These are phyloP conservation scores for Leucozona laternaria DNA, from an alignment of 2,888 invertebrate species.

Conservation along the genomic window DNA sequence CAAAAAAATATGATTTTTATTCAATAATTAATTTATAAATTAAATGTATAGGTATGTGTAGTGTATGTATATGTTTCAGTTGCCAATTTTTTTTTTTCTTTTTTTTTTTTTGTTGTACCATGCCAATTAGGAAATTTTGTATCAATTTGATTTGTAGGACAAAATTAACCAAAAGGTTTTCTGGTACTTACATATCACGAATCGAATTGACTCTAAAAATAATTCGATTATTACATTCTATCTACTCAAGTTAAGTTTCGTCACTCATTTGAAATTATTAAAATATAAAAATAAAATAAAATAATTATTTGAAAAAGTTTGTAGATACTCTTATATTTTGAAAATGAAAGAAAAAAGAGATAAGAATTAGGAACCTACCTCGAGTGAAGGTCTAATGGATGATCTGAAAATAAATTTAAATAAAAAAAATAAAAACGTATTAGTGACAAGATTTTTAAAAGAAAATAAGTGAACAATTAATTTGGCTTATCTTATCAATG, in stretches of 20 bases:
- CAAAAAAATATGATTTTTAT: not conserved
- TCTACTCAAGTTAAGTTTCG: conserved; percentile 11
- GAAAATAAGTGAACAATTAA: not conserved
- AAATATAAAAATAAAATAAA: conserved; percentile 37
- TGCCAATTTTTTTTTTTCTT: conserved; percentile 60
- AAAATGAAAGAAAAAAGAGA: conserved; percentile 34
- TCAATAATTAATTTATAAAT: not conserved
- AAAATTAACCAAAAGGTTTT: conserved; percentile 78
- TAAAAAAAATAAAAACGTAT: conserved; percentile 39
- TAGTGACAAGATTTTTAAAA: not conserved
- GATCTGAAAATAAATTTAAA: conserved; percentile 58
- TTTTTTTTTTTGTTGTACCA: conserved; percentile 76
- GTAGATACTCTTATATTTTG: not conserved
- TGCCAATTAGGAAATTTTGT: conserved; percentile 79
- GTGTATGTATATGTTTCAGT: not conserved
- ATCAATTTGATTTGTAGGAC: conserved; percentile 59
- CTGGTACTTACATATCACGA: conserved; percentile 81
- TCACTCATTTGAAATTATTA: conserved; percentile 32
- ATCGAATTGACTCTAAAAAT: conserved; percentile 76
- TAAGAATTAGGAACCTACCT: conserved; percentile 50
- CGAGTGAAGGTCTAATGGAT: conserved; percentile 49
- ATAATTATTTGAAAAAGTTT: conserved; percentile 15
- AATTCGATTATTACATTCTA: conserved; percentile 11
- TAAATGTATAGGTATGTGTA: not conserved
- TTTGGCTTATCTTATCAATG: conserved; percentile 12